Conservation (phyloP, 2,888 invertebrate genomes). For the Erebia ligea region DNA sequence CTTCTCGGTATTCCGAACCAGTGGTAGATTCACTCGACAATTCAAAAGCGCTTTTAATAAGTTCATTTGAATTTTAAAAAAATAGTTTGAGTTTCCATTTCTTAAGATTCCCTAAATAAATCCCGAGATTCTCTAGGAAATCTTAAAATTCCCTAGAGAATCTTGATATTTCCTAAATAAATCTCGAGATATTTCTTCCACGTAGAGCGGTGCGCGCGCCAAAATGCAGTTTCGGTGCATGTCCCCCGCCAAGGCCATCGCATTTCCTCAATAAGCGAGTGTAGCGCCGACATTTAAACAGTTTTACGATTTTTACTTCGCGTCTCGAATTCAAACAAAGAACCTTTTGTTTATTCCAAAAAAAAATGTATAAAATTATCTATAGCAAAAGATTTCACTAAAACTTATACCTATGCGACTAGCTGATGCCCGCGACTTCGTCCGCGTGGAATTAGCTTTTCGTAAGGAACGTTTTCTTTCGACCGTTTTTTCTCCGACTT, state of each 20-base stretch:
- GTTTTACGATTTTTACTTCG: slow-evolving; percentile 8
- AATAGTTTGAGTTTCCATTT: slow-evolving; percentile 6
- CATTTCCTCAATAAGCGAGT: slow-evolving; percentile 35
- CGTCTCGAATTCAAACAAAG: slow-evolving; percentile 1
- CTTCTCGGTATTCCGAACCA: too few species aligned
- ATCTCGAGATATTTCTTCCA: slow-evolving; percentile 9
- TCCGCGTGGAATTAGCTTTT: too few species aligned
- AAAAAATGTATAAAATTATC: not conserved
- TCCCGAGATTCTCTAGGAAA: too few species aligned
- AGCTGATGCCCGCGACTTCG: too few species aligned
- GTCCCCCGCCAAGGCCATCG: slow-evolving; percentile 40
- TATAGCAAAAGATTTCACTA: too few species aligned
- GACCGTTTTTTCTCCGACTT: too few species aligned
- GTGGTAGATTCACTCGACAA: too few species aligned
- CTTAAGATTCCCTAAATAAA: slow-evolving; percentile 4
- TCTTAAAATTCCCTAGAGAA: too few species aligned
- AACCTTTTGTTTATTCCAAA: not conserved
- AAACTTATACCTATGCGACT: too few species aligned
- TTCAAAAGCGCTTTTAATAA: too few species aligned
- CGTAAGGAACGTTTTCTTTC: too few species aligned
- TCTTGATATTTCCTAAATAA: slow-evolving; percentile 10
- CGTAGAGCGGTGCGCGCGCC: slow-evolving; percentile 28
- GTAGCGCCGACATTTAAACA: slow-evolving; percentile 23
- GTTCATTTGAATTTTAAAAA: too few species aligned
- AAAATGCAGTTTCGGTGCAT: slow-evolving; percentile 43